phyloP scores from a whole-genome alignment of 2,113 vertebrate species.

The Peromyscus maniculatus region DNA sequence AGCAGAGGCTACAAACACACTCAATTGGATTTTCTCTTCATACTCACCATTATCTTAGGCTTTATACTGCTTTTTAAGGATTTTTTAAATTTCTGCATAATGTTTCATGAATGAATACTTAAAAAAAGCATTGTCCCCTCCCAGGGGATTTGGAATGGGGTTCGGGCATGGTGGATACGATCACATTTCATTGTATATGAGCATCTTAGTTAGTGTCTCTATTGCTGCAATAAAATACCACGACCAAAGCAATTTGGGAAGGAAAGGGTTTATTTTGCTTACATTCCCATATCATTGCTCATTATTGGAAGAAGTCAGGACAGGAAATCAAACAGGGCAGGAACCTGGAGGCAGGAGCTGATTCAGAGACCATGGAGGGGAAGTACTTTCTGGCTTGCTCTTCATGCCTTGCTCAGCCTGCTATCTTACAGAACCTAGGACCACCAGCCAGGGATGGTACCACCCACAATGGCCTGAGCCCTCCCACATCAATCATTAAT shows the following conservation, averaged over 20 bases:
- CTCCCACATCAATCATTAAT: not conserved
- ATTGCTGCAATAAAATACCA: not conserved
- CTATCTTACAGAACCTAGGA: not conserved
- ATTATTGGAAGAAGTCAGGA: not conserved
- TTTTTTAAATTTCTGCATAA: constrained; percentile 34
- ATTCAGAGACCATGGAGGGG: not conserved
- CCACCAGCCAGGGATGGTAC: not conserved
- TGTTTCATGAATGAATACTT: constrained; percentile 46
- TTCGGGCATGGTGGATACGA: not conserved
- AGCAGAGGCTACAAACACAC: not conserved
- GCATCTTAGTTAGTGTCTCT: not conserved
- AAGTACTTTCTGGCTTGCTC: not conserved
- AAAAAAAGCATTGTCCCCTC: not conserved
- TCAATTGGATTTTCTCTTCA: not conserved
- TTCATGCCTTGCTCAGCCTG: not conserved
- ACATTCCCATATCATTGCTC: not conserved
- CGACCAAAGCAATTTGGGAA: not conserved
- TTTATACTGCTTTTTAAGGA: not conserved
- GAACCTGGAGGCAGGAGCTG: not conserved
- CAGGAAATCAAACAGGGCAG: not conserved
- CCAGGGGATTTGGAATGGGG: not conserved
- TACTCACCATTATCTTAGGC: not conserved
- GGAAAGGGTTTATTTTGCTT: not conserved
- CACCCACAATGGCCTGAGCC: not conserved
- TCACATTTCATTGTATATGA: not conserved